These are phyloP conservation scores for Crambe crambe DNA, from an alignment of 37 sponge, comb jelly and placozoan species.

Conservation along the genomic window DNA sequence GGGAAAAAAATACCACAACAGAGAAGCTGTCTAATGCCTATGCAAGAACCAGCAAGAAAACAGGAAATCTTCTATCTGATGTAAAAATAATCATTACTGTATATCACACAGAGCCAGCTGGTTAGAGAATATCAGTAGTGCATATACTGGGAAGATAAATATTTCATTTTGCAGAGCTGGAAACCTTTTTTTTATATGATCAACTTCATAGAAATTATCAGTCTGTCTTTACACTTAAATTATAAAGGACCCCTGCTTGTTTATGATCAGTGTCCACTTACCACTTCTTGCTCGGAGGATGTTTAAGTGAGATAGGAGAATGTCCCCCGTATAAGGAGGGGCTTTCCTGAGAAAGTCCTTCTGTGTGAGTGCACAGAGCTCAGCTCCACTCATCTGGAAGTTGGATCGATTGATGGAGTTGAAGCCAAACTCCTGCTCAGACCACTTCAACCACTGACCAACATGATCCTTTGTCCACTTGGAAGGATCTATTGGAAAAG, in stretches of 20 bases:
- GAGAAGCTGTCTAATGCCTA: too few species aligned
- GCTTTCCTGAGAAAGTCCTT: slow-evolving; percentile 67
- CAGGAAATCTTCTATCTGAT: too few species aligned
- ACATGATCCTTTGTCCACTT: slow-evolving; percentile 67
- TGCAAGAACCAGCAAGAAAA: too few species aligned
- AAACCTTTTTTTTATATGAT: too few species aligned
- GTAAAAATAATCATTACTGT: too few species aligned
- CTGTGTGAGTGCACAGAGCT: slow-evolving; percentile 49
- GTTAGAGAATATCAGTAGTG: too few species aligned
- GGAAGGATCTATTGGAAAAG: slow-evolving; percentile 54
- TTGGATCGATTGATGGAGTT: slow-evolving; percentile 40
- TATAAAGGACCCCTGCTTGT: background rate
- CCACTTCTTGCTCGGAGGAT: slow-evolving; percentile 39
- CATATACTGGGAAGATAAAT: too few species aligned
- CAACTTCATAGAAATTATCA: too few species aligned
- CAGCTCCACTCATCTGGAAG: slow-evolving; percentile 54
- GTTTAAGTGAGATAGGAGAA: slow-evolving; percentile 62
- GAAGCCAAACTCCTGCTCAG: slow-evolving; percentile 56
- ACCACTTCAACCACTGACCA: slow-evolving; percentile 77
- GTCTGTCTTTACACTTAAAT: too few species aligned
- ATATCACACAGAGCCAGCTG: too few species aligned
- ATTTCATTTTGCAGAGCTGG: too few species aligned
- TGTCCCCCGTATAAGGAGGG: slow-evolving; percentile 72
- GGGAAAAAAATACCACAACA: too few species aligned
- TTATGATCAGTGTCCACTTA: background rate